Base-by-base conservation (phyloP, 2,797 vertebrate species). In the Lutra lutra region DNA sequence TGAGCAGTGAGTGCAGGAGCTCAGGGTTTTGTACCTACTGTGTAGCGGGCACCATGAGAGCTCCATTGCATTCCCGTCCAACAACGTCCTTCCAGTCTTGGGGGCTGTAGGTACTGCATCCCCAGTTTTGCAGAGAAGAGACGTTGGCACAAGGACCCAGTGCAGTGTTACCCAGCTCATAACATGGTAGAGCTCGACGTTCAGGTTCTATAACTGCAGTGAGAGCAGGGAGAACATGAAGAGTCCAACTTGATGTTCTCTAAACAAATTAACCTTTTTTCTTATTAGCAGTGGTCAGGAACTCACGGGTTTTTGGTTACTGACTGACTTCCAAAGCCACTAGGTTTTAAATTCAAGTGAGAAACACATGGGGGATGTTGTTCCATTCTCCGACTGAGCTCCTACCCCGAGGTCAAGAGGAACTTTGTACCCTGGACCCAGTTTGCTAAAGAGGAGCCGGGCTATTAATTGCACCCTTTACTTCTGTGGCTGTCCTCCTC, bases 21-120 rank as follows among this genome's bases (percentile, higher is more conserved):
- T 92, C 4, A 0, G 15, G 73, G 62, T 0, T 27, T 21, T 1
- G 9, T 0, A 1, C 29, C 35, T 64, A 0, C 25, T 21, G 4
- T 18, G 12, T 11, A 15, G 12, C 3, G 0, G 17, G 32, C 60
- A 12, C 43, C 68, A 8, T 56, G 64, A 8, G 35, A 18, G n/a
- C n/a, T n/a, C 23, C 27, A 0, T 20, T 1, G 3, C 38, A 11
- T 64, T 40, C 38, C 40, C 38, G 9, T 2, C 20, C 54, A 35
- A 20, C 14, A 64, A 23, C 4, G 4, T n/a, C 54, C 10, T 89
- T 82, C 73, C 14, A 11, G 3, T 72, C 48, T 84, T 70, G 58
- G 17, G 48, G 18, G 27, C 2, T 3, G 29, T 29, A 54, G 51
- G 15, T 40, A 14, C 72, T 29, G 43, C 7, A 48, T 73, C 38